phyloP scores from a whole-genome alignment of 2,797 vertebrate species.

The Gephyroberyx darwinii region DNA sequence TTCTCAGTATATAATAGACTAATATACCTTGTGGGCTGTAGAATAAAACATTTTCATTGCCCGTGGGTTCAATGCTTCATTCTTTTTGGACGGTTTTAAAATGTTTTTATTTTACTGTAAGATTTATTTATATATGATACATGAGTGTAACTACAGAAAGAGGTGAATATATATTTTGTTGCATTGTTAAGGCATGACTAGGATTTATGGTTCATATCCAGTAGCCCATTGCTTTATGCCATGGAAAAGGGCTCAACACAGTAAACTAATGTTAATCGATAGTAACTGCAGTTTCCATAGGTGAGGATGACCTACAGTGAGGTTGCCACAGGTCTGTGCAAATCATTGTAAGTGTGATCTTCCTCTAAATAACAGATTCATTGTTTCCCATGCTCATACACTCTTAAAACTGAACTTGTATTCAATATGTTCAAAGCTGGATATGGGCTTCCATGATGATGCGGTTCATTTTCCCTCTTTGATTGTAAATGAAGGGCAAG shows the following conservation, averaged over 20 bases:
- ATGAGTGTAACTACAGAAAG: constrained; percentile 37
- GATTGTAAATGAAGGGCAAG: constrained; percentile 17
- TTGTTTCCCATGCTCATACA: not conserved
- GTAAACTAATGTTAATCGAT: not conserved
- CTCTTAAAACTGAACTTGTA: not conserved
- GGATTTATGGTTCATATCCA: constrained; percentile 12
- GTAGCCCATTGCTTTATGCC: constrained; percentile 13
- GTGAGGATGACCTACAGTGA: not conserved
- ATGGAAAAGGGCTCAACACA: constrained; percentile 20
- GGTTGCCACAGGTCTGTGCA: not conserved
- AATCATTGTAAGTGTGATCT: not conserved
- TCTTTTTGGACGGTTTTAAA: constrained; percentile 11
- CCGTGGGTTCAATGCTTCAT: constrained; percentile 25
- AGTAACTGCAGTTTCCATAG: constrained; percentile 12
- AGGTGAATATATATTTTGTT: constrained; percentile 21
- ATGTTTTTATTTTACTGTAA: constrained; percentile 20
- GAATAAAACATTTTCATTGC: constrained; percentile 61
- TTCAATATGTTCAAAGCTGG: not conserved
- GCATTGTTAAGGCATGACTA: constrained; percentile 10
- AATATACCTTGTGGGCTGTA: constrained; percentile 51
- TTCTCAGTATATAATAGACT: constrained; percentile 22
- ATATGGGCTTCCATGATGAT: not conserved
- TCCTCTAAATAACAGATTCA: not conserved
- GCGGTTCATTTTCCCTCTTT: not conserved
- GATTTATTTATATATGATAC: constrained; percentile 23